Base-by-base conservation (phyloP, 2,888 invertebrate genomes). In the Orthosia gothica region DNA sequence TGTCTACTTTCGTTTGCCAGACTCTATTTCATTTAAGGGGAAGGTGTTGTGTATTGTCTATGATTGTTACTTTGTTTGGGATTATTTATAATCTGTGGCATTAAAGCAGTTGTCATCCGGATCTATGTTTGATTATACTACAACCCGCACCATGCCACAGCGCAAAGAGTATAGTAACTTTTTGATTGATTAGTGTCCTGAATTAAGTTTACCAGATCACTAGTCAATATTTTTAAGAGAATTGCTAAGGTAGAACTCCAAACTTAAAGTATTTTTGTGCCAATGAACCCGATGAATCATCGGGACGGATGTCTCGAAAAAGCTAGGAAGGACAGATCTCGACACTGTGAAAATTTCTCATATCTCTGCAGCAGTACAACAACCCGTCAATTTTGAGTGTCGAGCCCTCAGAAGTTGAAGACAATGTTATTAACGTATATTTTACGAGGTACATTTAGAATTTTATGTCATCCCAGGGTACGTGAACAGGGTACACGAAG, bases 371-470 rank as follows among this genome's bases (percentile, higher is more conserved):
- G 52, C 52, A 50, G 64, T 62, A 57, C 52, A 18, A 45, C 57
- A 64, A 50, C 74, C 58, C 26, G 40, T 50, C 15, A 13, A 73
- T 57, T 67, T 3, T 18, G 45, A 23, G 63, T 26, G 4, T 26
- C 26, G 26, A 65, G 26, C 55, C 26, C 78, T 54, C 70, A 83
- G 62, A 58, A 81, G 79, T 85, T 79, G 79, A 85, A 85, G 84
- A 89, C 88, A 90, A 88, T 92, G 90, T 91, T 88, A 88, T 87
- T 88, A 88, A 88, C 77, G 86, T 88, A 81, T 84, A 88, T 86
- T 89, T 90, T 88, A 88, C 85, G 87, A 85, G 69, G 76, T 61
- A 83, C 85, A 80, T 88, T 90, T 87, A 82, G 76, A 81, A 86
- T 87, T 89, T 87, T 85, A 84, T 75, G 82, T 71, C 81, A 87